These are phyloP conservation scores for Acrocyrtus sp. DNA, from an alignment of 2,888 invertebrate species.

Conservation along the genomic window DNA sequence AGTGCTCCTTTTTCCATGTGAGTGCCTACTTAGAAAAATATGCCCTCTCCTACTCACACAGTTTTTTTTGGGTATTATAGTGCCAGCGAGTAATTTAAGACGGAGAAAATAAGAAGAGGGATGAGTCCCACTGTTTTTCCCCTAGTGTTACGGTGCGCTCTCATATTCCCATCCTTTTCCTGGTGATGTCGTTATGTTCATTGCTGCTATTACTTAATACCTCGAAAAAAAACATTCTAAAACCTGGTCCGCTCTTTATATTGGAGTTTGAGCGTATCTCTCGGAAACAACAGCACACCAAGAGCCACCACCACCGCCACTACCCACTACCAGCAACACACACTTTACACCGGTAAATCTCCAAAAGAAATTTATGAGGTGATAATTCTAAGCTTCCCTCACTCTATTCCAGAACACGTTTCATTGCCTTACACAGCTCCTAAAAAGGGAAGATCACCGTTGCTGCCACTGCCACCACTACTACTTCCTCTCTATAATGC, in stretches of 20 bases:
- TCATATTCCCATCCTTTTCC: neutral
- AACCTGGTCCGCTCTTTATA: neutral
- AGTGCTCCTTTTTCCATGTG: neutral
- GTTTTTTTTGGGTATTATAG: too few relatives aligned
- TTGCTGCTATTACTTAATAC: conserved; percentile 41
- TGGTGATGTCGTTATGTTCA: conserved; percentile 30
- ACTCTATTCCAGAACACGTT: neutral
- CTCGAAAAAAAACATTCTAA: too few relatives aligned
- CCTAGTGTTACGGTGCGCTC: neutral
- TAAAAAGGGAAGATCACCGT: too few relatives aligned
- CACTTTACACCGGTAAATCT: conserved; percentile 42
- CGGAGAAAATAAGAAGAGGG: neutral
- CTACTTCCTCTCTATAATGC: neutral
- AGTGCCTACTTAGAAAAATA: too few relatives aligned
- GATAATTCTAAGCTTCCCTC: conserved; percentile 56
- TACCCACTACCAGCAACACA: too few relatives aligned
- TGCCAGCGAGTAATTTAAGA: neutral
- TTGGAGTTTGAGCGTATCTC: neutral
- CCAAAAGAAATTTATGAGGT: conserved; percentile 61
- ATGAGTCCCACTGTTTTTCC: neutral
- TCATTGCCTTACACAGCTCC: neutral
- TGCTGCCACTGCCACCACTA: neutral
- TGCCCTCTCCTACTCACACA: too few relatives aligned
- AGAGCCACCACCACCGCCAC: too few relatives aligned
- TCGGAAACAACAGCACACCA: neutral